Conservation (phyloP, 2,797 vertebrate genomes). For the Salmo trutta region DNA sequence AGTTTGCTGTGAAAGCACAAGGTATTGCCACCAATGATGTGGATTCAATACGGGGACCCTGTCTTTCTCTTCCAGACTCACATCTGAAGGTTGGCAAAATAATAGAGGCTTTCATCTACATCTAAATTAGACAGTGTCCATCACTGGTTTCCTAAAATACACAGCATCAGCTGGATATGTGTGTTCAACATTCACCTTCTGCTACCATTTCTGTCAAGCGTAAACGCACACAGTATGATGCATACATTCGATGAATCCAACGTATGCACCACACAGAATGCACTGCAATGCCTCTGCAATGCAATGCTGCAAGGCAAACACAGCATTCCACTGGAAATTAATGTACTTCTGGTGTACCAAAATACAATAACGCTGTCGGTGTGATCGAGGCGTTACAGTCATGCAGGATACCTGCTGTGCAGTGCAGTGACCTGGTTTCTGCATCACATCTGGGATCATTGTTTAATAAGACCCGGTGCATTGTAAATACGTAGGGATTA, state of each 20-base stretch:
- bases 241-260: too few relatives aligned
- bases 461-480: conserved; percentile 1
- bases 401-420: background rate
- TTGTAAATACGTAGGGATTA: conserved; percentile 5
- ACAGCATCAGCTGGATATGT: too few relatives aligned
- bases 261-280: too few relatives aligned
- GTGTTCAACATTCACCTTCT: too few relatives aligned
- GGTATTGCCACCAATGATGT: background rate
- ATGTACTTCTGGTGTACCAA: background rate
- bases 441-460: background rate
- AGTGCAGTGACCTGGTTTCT: background rate
- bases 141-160: background rate
- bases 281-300: too few relatives aligned
- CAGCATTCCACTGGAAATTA: too few relatives aligned
- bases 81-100: background rate
- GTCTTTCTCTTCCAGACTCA: background rate
- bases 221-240: too few relatives aligned
- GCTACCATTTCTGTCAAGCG: too few relatives aligned
- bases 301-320: too few relatives aligned
- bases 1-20: background rate
- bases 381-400: background rate
- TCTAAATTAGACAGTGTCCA: background rate
- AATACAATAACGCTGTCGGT: background rate
- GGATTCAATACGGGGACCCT: background rate
- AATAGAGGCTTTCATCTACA: background rate